Evolutionary conservation across 2,888 invertebrate species (phyloP), one percentile per base, ranked within the genome.

Genomic region (Podabrus alpinus): DNA sequence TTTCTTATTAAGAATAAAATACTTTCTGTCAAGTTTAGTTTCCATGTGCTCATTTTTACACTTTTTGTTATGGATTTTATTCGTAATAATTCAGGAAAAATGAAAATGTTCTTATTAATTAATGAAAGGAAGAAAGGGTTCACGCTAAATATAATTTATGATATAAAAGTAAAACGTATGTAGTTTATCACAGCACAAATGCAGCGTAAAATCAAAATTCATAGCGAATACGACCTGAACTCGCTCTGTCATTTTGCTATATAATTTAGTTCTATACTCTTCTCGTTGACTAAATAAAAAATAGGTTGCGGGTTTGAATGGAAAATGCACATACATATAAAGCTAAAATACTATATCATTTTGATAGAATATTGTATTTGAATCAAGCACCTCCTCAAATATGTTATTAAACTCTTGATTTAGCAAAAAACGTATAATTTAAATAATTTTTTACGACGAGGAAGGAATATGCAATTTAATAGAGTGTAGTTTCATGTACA

Each of bases 1-100:
- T 77, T 77, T 75, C 77, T 75, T 77, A 77, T 77, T 77, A 77
- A 73, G 75, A 73, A 73, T 71, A 77, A 75, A 77, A 75, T 77
- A 75, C 77, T 77, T 77, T 73, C 75, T 73, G 77, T 75, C 77
- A 73, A 77, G 75, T 77, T 77, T 77, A 70, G 73, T 77, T 75
- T 77, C 71, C 66, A 60, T 71, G 73, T 64, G 75, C 73, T 77
- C 74, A 77, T 77, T 75, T 68, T 69, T 70, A 16, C 66, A 69
- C 68, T 71, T 66, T 75, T 75, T 69, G 73, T 45, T 45, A 45
- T 21, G 21, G 21, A 21, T 21, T 21, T 21, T 21, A 7, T n/a
- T n/a, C n/a, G n/a, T n/a, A n/a, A 7, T 21, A 3, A 19, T 21
- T 21, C 7, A 21, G 3, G 24, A 45, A 45, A 45, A n/a, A 45